Conservation (phyloP, 2,113 vertebrate species). For the Malurus melanocephalus region DNA sequence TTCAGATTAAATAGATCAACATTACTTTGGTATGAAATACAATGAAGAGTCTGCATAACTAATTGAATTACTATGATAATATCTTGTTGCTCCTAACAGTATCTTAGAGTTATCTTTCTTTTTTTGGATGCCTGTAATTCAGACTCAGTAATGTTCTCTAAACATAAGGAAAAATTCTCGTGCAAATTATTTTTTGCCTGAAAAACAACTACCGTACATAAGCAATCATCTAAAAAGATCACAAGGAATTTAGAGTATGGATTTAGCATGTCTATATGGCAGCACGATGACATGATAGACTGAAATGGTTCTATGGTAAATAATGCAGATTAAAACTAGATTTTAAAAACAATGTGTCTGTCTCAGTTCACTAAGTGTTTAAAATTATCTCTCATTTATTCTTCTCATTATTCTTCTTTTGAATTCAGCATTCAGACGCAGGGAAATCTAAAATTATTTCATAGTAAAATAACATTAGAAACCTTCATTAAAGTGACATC, state of each 20-base stretch:
- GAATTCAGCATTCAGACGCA: not conserved
- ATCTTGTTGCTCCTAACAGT: not conserved
- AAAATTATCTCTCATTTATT: not conserved
- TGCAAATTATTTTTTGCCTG: not conserved
- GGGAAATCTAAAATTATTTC: not conserved
- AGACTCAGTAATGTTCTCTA: not conserved
- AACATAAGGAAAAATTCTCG: not conserved
- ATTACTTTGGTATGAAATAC: not conserved
- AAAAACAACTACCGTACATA: not conserved
- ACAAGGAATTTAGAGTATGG: not conserved
- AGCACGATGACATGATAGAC: not conserved
- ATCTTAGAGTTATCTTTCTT: not conserved
- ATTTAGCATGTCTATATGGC: not conserved
- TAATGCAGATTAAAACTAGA: conserved; percentile 8
- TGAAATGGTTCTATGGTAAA: not conserved
- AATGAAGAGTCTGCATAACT: not conserved
- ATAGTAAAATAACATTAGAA: not conserved
- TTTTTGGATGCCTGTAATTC: not conserved
- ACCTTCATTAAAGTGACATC: not conserved
- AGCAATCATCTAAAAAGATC: not conserved
- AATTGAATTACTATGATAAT: not conserved
- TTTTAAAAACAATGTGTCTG: not conserved
- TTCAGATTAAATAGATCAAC: not conserved
- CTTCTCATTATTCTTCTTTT: not conserved
- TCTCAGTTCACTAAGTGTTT: not conserved